Evolutionary conservation across 2,113 vertebrate species (phyloP).

Genomic region (Salminus brasiliensis): DNA sequence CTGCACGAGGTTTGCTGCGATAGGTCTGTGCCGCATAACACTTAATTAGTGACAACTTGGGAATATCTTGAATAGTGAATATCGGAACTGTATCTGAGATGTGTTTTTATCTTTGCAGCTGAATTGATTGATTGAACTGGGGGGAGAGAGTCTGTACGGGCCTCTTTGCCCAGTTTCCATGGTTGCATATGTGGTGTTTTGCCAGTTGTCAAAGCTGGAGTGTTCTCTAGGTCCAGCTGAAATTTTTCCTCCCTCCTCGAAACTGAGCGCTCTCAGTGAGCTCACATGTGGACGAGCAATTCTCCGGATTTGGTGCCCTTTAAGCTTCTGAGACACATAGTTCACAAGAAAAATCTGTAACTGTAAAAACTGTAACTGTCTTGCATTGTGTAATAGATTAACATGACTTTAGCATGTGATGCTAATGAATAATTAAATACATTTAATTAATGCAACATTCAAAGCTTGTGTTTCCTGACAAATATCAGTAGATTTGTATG

Average conservation of each 20-base stretch:
- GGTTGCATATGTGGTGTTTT: slow-evolving; percentile 58
- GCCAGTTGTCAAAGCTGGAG: slow-evolving; percentile 40
- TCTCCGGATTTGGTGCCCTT: too few species aligned
- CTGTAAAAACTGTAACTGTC: too few species aligned
- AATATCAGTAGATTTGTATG: too few species aligned
- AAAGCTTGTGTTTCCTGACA: too few species aligned
- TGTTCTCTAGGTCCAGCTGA: not conserved
- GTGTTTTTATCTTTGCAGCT: not conserved
- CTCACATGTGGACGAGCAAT: not conserved
- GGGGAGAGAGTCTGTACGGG: slow-evolving; percentile 5
- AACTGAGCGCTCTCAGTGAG: not conserved
- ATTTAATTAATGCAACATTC: too few species aligned
- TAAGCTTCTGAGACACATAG: too few species aligned
- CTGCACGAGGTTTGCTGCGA: slow-evolving; percentile 13
- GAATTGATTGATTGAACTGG: not conserved
- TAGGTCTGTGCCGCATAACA: not conserved
- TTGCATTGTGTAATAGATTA: too few species aligned
- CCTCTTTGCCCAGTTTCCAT: slow-evolving; percentile 58
- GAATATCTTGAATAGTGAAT: not conserved
- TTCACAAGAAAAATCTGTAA: too few species aligned
- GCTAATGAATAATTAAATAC: too few species aligned
- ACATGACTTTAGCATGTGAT: too few species aligned
- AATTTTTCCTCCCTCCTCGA: not conserved
- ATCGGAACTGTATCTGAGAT: slow-evolving; percentile 11
- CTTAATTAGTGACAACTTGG: slow-evolving; percentile 17